Evolutionary conservation across 2,888 invertebrate species (phyloP).

Genomic region (Bursaphelenchus okinawaensis): DNA sequence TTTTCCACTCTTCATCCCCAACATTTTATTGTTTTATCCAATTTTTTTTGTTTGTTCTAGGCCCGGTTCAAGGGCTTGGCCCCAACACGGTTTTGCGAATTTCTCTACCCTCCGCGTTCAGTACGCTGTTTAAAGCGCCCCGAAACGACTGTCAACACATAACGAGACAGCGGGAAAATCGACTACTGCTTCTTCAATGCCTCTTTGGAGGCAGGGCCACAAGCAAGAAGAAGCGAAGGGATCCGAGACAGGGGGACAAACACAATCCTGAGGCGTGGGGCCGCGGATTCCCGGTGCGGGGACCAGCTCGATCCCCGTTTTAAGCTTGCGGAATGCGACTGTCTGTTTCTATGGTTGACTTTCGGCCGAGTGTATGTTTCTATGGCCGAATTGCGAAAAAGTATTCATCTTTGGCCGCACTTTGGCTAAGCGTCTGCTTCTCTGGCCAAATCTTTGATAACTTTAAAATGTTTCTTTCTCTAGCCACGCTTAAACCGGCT

Average conservation of each 20-base stretch:
- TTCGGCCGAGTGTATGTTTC: not conserved
- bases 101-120: not conserved
- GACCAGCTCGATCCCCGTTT: not conserved
- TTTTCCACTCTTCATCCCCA: too few species aligned
- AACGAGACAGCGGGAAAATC: not conserved
- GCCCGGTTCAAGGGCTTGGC: not conserved
- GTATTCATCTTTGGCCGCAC: too few species aligned
- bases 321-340: too few species aligned
- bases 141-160: not conserved
- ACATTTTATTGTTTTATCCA: too few species aligned
- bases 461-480: too few species aligned
- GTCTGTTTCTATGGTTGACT: not conserved
- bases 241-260: not conserved
- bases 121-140: not conserved
- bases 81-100: not conserved
- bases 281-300: too few species aligned
- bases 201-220: not conserved
- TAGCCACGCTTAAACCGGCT: too few species aligned
- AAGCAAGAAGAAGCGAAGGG: not conserved
- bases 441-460: not conserved
- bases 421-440: too few species aligned
- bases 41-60: not conserved
- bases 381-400: too few species aligned
- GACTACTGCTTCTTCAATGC: not conserved
- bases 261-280: too few species aligned